A percentile compares a stretch with the other conserved stretches of the same genome.
phyloP scores from a whole-genome alignment of 1,140 invertebrate genomes.

The Alviniconcha marisindica region DNA sequence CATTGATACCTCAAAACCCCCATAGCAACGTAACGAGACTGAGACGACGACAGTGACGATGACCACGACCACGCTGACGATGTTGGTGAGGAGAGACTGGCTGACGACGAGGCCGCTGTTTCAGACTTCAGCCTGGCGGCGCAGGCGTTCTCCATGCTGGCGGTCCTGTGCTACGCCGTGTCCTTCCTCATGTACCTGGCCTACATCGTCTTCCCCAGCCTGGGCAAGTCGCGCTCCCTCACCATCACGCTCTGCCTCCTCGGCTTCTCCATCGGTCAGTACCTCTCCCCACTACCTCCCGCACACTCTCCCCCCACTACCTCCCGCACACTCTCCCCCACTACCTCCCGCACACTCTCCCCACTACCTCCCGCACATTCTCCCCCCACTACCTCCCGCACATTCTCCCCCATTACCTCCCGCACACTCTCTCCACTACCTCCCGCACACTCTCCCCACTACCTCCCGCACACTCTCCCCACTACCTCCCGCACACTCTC shows the following conservation, averaged over 20 bases:
- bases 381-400: neutral
- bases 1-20: too few relatives aligned
- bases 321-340: neutral
- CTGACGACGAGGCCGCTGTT: neutral
- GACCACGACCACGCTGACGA: too few relatives aligned
- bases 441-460: neutral
- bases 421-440: neutral
- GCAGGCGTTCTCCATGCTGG: constrained; percentile 58
- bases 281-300: neutral
- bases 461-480: too few relatives aligned
- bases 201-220: constrained; percentile 43
- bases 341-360: neutral
- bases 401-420: neutral
- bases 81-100: too few relatives aligned
- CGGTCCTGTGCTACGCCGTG: constrained; percentile 53
- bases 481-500: too few relatives aligned
- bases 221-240: constrained; percentile 46
- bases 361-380: neutral
- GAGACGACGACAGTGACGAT: too few relatives aligned
- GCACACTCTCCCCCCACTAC: too few relatives aligned
- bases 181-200: constrained; percentile 53
- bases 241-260: constrained; percentile 53
- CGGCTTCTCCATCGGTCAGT: constrained; percentile 53
- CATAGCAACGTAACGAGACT: too few relatives aligned
- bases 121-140: constrained; percentile 58